A percentile compares a stretch with the other conserved stretches of the same genome.
Conservation (phyloP, 2,888 invertebrate species). For the Tipula vernalis region DNA sequence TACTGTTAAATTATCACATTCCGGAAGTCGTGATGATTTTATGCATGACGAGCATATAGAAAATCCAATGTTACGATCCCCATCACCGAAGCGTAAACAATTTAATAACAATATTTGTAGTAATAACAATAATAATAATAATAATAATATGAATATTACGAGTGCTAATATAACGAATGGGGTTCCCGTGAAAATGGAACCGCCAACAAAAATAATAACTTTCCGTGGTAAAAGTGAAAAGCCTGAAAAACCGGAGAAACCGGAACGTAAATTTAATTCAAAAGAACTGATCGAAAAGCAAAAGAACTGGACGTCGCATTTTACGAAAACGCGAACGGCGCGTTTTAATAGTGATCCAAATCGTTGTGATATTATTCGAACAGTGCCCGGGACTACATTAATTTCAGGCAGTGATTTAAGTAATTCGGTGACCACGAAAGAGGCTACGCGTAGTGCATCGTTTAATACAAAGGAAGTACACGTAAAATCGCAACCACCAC, state of each 20-base stretch:
- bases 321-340: constrained; percentile 59
- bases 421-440: constrained; percentile 10
- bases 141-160: constrained; percentile 23
- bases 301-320: constrained; percentile 85
- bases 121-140: background rate
- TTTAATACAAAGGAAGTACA: constrained; percentile 11
- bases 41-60: constrained; percentile 34
- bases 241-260: constrained; percentile 64
- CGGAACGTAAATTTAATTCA: constrained; percentile 68
- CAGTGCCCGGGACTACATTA: constrained; percentile 40
- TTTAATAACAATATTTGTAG: constrained; percentile 15
- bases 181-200: constrained; percentile 35
- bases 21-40: constrained; percentile 35
- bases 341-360: constrained; percentile 52
- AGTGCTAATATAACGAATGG: constrained; percentile 32
- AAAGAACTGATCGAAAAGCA: constrained; percentile 83
- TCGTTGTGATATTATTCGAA: constrained; percentile 37
- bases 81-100: constrained; percentile 29
- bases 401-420: constrained; percentile 33
- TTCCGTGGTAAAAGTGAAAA: constrained; percentile 47
- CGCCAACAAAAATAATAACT: constrained; percentile 24
- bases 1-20: constrained; percentile 30
- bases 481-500: constrained; percentile 20
- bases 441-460: constrained; percentile 13
- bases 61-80: constrained; percentile 33